Conservation (phyloP, 1,140 invertebrate genomes). For the Caenorhabditis briggsae region DNA sequence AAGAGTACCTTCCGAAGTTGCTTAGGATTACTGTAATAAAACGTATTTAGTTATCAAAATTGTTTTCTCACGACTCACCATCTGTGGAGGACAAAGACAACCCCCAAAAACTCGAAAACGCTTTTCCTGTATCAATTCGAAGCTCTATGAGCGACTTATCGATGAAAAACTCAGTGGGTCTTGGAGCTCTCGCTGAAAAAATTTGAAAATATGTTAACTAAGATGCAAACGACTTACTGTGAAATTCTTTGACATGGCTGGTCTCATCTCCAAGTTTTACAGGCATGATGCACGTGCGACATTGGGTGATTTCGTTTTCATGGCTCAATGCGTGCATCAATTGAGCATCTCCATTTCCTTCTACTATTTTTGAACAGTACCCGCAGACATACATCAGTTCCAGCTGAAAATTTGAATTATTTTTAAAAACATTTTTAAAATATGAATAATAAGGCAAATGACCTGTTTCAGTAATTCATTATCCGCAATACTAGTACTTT, state of each 20-base stretch:
- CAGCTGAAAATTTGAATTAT: conserved; percentile 2
- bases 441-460: background rate
- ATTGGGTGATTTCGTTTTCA: conserved; percentile 7
- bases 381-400: conserved; percentile 30
- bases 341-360: background rate
- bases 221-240: background rate
- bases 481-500: too few species aligned
- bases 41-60: background rate
- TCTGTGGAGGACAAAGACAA: background rate
- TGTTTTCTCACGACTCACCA: background rate
- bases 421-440: background rate
- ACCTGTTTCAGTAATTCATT: background rate
- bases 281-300: conserved; percentile 2
- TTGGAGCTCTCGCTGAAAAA: background rate
- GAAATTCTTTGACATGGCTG: background rate
- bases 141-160: conserved; percentile 19
- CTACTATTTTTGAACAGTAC: background rate
- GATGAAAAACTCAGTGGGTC: background rate
- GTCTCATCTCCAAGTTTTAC: background rate
- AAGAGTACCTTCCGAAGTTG: background rate
- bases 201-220: background rate
- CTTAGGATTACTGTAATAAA: background rate
- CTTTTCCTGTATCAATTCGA: conserved; percentile 18
- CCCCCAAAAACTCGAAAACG: conserved; percentile 20
- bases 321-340: background rate